Evolutionary conservation across 2,888 invertebrate species (phyloP), one percentile per base, ranked within the genome.

Genomic region (Oscheius myriophilus): DNA sequence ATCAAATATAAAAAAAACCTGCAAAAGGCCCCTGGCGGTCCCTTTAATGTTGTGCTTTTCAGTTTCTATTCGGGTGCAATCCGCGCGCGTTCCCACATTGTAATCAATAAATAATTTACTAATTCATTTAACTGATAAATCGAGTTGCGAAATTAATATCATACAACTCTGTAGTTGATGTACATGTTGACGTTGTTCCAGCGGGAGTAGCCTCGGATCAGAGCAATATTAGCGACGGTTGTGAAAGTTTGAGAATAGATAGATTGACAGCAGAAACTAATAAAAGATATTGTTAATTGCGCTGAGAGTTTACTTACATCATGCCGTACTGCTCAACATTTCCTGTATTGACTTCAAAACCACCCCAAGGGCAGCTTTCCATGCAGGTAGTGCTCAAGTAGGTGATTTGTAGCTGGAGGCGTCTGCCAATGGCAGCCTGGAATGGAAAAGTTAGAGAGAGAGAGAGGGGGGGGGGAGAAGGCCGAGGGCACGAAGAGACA

Each of bases 311-410:
- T 49, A 67, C 72, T 58, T 25, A 73, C 73, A 71, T 69, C 63
- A 69, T 69, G 49, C 73, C 73, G 46, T 51, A 71, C 16, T 67
- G 25, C 54, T 73, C 71, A 21, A 69, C 69, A 21, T 67, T 69
- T 46, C 73, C 73, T 23, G 67, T 14, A 33, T 73, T 73, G 61
- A 73, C 63, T 21, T 73, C 73, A 41, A 73, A 11, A 4, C 70
- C 45, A 18, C 69, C 70, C 73, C 73, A 73, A 16, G 69, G 73
- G 64, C 73, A 73, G 11, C 66, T 66, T 61, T 71, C 61, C 59
- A 71, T 67, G 42, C 73, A 73, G 49, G 68, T 73, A 6, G 54
- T 54, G 26, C 21, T 21, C 4, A 26, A 4, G 21, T 26, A 18
- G 4, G n/a, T 16, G n/a, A 54, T 54, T 25, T 54, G 23, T 3